These are phyloP conservation scores for Acleris sparsana DNA, from an alignment of 2,888 invertebrate genomes.

Conservation along the genomic window DNA sequence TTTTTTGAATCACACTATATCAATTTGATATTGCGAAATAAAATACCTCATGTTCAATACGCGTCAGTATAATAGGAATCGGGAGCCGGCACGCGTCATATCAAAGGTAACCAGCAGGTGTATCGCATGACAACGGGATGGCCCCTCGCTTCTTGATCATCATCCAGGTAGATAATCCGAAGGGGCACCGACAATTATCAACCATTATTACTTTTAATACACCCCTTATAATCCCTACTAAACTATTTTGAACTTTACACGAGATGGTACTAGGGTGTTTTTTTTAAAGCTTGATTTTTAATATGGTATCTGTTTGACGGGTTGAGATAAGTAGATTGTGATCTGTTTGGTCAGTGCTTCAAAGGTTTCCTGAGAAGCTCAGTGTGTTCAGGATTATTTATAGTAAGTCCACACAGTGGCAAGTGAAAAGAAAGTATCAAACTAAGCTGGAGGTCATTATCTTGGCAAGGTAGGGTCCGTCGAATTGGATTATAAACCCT, in stretches of 20 bases:
- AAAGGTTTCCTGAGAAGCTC: slow-evolving; percentile 53
- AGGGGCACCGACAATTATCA: slow-evolving; percentile 70
- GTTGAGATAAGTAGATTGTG: slow-evolving; percentile 71
- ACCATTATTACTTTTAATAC: slow-evolving; percentile 57
- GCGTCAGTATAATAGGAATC: slow-evolving; percentile 16
- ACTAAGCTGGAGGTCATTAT: too few species aligned
- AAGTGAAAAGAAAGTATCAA: not conserved
- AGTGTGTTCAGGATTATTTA: slow-evolving; percentile 37
- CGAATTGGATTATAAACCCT: too few species aligned
- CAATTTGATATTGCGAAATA: slow-evolving; percentile 19
- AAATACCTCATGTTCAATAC: slow-evolving; percentile 31
- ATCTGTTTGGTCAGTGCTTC: slow-evolving; percentile 53
- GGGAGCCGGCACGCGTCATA: slow-evolving; percentile 61
- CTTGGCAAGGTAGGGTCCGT: too few species aligned
- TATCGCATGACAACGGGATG: slow-evolving; percentile 44
- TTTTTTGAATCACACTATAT: slow-evolving; percentile 14
- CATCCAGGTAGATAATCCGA: slow-evolving; percentile 78
- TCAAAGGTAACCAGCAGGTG: slow-evolving; percentile 75
- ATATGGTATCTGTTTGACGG: slow-evolving; percentile 67
- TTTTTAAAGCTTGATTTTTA: slow-evolving; percentile 50
- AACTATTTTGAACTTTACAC: slow-evolving; percentile 27
- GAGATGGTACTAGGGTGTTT: slow-evolving; percentile 28
- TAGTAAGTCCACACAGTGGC: not conserved
- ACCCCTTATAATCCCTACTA: slow-evolving; percentile 26
- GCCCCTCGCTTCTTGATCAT: slow-evolving; percentile 51